A percentile compares a stretch with the other conserved stretches of the same genome.
phyloP scores from a whole-genome alignment of 2,113 vertebrate genomes.

The Scophthalmus maximus region DNA sequence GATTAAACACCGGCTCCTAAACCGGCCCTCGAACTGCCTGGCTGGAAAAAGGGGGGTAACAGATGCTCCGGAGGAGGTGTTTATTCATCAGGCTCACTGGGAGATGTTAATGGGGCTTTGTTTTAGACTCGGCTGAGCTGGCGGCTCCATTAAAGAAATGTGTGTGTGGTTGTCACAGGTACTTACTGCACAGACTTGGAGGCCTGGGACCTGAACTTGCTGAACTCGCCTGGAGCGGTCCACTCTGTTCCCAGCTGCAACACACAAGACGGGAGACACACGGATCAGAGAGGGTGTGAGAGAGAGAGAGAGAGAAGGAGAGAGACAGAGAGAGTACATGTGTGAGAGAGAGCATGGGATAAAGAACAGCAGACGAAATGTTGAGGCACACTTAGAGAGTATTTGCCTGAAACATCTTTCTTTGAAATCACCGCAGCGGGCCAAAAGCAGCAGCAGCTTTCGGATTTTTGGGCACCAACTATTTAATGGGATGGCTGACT shows the following conservation, averaged over 20 bases:
- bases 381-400: background rate
- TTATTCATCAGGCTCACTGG: no score
- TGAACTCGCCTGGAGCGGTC: constrained; percentile 97
- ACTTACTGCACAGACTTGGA: constrained; percentile 95
- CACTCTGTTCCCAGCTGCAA: constrained; percentile 94
- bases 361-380: constrained; percentile 4
- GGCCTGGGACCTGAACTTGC: constrained; percentile 97
- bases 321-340: background rate
- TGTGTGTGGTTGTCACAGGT: constrained; percentile 49
- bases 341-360: constrained; percentile 5
- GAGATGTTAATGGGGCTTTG: background rate
- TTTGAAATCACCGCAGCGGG: background rate
- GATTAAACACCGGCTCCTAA: no score
- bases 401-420: no score
- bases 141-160: no score
- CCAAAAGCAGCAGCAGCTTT: no score
- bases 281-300: constrained; percentile 36
- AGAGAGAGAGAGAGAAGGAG: background rate
- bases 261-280: constrained; percentile 53
- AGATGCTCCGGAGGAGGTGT: no score
- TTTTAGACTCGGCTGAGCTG: no score
- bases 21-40: no score
- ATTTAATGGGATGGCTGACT: background rate
- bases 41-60: no score
- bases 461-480: background rate